These are phyloP conservation scores for Istiophorus platypterus DNA, from an alignment of 2,113 vertebrate genomes.

Conservation along the genomic window DNA sequence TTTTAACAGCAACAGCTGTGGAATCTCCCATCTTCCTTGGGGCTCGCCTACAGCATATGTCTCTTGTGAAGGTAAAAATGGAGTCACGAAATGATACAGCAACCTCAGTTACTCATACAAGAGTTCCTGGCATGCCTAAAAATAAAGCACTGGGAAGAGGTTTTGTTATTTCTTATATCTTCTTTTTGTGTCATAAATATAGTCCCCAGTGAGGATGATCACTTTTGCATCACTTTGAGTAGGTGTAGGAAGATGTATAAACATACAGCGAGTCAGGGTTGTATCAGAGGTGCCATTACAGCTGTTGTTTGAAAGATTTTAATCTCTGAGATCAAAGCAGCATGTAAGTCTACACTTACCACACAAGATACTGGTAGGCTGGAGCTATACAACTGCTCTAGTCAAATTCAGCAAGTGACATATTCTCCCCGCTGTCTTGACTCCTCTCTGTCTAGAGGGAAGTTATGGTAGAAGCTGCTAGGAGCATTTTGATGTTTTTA, in stretches of 20 bases:
- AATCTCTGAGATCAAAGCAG: conserved; percentile 25
- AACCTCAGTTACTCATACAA: conserved; percentile 29
- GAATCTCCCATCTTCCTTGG: conserved; percentile 60
- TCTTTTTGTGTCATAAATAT: neutral
- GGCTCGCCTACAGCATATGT: conserved; percentile 60
- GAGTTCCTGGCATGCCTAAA: neutral
- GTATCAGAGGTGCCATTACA: conserved; percentile 5
- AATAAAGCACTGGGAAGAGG: neutral
- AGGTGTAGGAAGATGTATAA: neutral
- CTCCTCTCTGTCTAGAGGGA: neutral
- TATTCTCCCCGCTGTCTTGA: neutral
- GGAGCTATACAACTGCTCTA: neutral
- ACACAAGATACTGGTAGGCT: conserved; percentile 5
- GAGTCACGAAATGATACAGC: conserved; percentile 39
- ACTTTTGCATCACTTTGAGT: neutral
- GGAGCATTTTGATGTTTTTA: neutral
- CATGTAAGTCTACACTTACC: conserved; percentile 13
- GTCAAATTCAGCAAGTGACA: no score
- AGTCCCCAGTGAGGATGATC: neutral
- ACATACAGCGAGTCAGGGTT: conserved; percentile 8
- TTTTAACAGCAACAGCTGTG: conserved; percentile 72
- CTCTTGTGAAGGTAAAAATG: conserved; percentile 55
- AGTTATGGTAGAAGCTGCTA: neutral
- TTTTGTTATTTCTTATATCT: neutral
- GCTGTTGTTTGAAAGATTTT: neutral